Evolutionary conservation across 2,113 vertebrate genomes (phyloP), one percentile per base, ranked within the genome.

Genomic region (Albula goreensis): DNA sequence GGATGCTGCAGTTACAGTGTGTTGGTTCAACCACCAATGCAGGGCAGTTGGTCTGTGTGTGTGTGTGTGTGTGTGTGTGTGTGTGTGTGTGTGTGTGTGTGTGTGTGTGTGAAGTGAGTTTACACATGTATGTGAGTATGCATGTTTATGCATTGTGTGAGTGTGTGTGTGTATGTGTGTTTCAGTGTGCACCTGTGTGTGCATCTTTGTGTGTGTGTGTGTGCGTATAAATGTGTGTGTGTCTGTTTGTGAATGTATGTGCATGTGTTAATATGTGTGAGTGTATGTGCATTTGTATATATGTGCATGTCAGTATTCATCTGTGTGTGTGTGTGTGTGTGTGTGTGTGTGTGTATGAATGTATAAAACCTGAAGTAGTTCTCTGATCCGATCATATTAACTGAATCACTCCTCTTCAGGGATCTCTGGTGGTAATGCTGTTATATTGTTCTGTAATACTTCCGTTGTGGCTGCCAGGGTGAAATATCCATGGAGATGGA

Each of bases 401-500:
- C 22, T n/a, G 0, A 25, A 74, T 31, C n/a, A 31, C 70, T 25
- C 70, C n/a, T 74, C 70, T 74, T 22, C 22, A 22, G 70, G 19
- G 10, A 74, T 31, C 70, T 74, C 70, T n/a, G n/a, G 22, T 74
- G 70, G 70, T 74, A 74, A 19, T 31, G 70, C 70, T 10, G 22
- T 74, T 25, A 74, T 74, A 31, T 74, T 8, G 10, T 74, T 74
- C 70, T 74, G 70, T 74, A 74, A 31, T 31, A 74, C 70, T 31
- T 22, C 70, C 31, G 70, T 31, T 10, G 70, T 31, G n/a, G n/a
- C 70, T 74, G n/a, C 17, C 1, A n/a, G 3, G 63, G 31, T 41
- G 9, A 74, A 31, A n/a, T 74, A 25, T 74, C 70, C 70, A 74
- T 74, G 70, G 70, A n/a, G n/a, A 74, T 74, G 70, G n/a, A 74